Base-by-base conservation (phyloP, 2,113 vertebrate species). In the Hassar affinis region DNA sequence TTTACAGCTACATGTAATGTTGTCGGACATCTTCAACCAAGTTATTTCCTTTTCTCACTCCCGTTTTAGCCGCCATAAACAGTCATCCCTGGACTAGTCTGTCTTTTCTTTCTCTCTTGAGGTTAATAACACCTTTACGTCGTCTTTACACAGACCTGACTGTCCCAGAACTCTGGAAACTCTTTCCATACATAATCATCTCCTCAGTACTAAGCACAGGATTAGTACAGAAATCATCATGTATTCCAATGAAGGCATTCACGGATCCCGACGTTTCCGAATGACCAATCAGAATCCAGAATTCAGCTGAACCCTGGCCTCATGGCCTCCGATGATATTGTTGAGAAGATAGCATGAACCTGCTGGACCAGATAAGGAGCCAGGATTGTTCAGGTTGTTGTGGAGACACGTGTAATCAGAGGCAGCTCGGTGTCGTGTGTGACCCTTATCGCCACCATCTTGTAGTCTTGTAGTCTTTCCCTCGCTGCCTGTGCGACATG, bases 381-480 rank as follows among this genome's bases (percentile, higher is more conserved):
- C 8, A 11, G 10, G n/a, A n/a, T n/a, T n/a, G n/a, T 57, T 25
- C 35, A 14, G 20, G 38, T 14, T 87, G 76, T 51, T 61, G 72
- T 71, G 6, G 59, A 54, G 27, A 35, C 10, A 52, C 54, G 27
- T 69, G 74, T 75, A 59, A 79, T 74, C 33, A 64, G 52, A 85
- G 76, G 51, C 22, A 47, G 27, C 54, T 54, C 9, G 3, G 54
- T 81, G 85, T 69, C 75, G 4, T 85, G 33, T 22, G 45, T 59
- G 85, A 87, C 61, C 56, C 82, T 92, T 91, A 93, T 92, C 90
- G 1, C 82, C 68, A 82, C 86, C 86, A 88, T 92, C 92, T 88
- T 90, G 87, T 92, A 71, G 84, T 86, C 86, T 68, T 87, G n/a
- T n/a, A n/a, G n/a, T 47, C 45, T 10, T 10, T 71, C 88, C 88